These are phyloP conservation scores for Buphagus erythrorhynchus DNA, from an alignment of 2,797 vertebrate genomes.

Conservation along the genomic window DNA sequence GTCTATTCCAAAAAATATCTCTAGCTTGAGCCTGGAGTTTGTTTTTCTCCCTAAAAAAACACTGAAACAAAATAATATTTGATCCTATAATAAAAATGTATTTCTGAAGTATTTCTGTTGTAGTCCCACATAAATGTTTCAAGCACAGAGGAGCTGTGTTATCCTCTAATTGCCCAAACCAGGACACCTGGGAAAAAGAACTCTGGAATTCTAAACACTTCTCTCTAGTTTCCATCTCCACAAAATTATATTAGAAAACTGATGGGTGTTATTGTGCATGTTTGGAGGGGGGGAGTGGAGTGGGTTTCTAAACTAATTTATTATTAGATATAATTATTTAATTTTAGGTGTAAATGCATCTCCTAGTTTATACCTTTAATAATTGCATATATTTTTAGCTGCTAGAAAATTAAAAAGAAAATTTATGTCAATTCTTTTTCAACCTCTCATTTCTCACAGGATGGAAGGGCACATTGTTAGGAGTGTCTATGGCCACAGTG, in stretches of 20 bases:
- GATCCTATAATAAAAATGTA: neutral
- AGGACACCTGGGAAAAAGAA: neutral
- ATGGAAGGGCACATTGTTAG: constrained; percentile 91
- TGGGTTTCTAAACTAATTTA: neutral
- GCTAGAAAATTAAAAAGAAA: neutral
- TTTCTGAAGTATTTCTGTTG: neutral
- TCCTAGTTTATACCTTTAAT: neutral
- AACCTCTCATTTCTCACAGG: constrained; percentile 74
- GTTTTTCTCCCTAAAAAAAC: neutral
- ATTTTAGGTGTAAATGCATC: neutral
- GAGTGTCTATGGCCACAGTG: constrained; percentile 89
- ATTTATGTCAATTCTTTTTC: neutral
- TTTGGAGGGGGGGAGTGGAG: fast-evolving
- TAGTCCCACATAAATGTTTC: neutral
- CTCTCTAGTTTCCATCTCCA: neutral
- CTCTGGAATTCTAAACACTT: neutral
- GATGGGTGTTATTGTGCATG: neutral
- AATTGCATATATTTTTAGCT: neutral
- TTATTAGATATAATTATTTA: neutral
- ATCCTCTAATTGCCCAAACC: neutral
- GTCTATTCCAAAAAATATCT: neutral
- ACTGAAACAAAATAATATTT: neutral
- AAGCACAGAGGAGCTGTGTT: neutral
- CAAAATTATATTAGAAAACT: neutral
- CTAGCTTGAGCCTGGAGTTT: neutral